Conservation (phyloP, 2,888 invertebrate genomes). For the Synanthedon andrenaeformis region DNA sequence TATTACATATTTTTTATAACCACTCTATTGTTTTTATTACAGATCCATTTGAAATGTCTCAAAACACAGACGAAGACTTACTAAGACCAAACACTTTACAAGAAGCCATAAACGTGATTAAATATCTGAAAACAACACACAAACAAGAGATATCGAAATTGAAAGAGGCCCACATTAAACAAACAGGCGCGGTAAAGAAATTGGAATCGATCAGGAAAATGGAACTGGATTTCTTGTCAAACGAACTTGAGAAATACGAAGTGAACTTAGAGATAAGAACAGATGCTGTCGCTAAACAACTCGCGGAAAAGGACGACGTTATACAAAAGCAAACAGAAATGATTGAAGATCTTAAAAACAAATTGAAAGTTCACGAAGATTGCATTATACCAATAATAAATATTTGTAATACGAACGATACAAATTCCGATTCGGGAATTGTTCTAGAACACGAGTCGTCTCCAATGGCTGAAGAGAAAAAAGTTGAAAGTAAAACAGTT, state of each 20-base stretch:
- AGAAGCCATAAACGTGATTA: conserved; percentile 60
- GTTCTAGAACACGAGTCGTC: conserved; percentile 54
- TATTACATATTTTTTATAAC: no score
- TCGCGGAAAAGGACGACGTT: conserved; percentile 51
- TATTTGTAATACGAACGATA: conserved; percentile 34
- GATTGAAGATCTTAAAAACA: conserved; percentile 46
- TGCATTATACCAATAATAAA: conserved; percentile 40
- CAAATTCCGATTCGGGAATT: conserved; percentile 61
- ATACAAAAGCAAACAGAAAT: conserved; percentile 45
- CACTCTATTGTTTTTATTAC: conserved; percentile 22
- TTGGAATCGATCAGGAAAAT: conserved; percentile 54
- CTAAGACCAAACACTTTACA: conserved; percentile 51
- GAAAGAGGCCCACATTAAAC: conserved; percentile 46
- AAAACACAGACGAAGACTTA: conserved; percentile 30
- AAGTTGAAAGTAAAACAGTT: conserved; percentile 39
- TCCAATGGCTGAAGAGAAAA: conserved; percentile 30
- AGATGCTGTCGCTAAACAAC: conserved; percentile 47
- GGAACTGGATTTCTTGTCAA: conserved; percentile 56
- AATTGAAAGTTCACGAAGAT: conserved; percentile 31
- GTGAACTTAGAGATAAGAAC: conserved; percentile 49
- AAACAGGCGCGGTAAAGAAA: conserved; percentile 50
- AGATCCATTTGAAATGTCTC: conserved; percentile 37
- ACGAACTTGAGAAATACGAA: conserved; percentile 60
- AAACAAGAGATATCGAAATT: conserved; percentile 54
- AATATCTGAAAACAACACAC: conserved; percentile 57